A percentile compares a stretch with the other conserved stretches of the same genome.
phyloP scores from a whole-genome alignment of 2,797 vertebrate species.

The Squalus acanthias region DNA sequence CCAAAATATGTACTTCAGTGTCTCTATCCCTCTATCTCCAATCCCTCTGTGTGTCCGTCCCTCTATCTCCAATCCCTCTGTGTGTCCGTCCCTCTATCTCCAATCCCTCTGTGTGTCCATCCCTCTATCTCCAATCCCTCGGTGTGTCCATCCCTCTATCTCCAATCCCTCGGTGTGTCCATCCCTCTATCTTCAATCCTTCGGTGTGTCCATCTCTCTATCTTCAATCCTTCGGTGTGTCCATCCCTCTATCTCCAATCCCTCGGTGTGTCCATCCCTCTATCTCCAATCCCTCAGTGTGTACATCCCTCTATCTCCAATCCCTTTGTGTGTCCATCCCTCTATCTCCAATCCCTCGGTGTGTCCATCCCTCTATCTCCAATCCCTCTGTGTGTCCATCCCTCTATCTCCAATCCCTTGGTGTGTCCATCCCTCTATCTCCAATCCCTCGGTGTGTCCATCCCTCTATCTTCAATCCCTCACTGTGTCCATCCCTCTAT shows the following conservation, averaged over 20 bases:
- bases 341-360: too few relatives aligned
- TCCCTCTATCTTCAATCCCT: too few relatives aligned
- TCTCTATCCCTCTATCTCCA: not conserved
- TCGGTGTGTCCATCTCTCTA: too few relatives aligned
- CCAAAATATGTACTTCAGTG: not conserved
- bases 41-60: not conserved
- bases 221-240: too few relatives aligned
- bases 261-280: not conserved
- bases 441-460: not conserved
- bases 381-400: not conserved
- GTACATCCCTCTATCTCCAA: not conserved
- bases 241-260: too few relatives aligned
- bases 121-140: too few relatives aligned
- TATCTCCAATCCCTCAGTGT: not conserved
- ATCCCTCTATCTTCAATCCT: too few relatives aligned
- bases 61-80: not conserved
- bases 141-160: too few relatives aligned
- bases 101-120: not conserved
- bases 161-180: too few relatives aligned
- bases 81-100: not conserved
- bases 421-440: not conserved
- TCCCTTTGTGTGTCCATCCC: not conserved
- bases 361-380: not conserved
- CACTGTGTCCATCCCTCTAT: too few relatives aligned
- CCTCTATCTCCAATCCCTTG: not conserved